Evolutionary conservation across 2,113 vertebrate genomes (phyloP).

Genomic region (Madoqua kirkii): DNA sequence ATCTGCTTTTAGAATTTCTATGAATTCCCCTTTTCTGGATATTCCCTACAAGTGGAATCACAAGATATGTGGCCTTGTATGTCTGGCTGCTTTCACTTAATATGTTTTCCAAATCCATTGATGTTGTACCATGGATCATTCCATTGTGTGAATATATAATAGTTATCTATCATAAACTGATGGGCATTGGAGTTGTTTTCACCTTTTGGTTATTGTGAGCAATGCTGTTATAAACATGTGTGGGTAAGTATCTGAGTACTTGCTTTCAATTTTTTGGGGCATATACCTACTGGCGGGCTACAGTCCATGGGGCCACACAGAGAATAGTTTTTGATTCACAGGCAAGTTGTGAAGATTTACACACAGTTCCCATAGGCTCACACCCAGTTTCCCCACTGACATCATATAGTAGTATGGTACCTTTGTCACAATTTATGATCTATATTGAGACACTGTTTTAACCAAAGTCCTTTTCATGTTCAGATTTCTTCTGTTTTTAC

Average conservation of each 20-base stretch:
- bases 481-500: constrained; percentile 25
- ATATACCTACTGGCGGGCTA: background rate
- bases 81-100: background rate
- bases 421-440: background rate
- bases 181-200: background rate
- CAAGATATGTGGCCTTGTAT: background rate
- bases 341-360: background rate
- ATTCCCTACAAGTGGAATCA: background rate
- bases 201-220: background rate
- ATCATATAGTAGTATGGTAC: background rate
- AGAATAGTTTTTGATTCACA: background rate
- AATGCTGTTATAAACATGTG: background rate
- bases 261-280: background rate
- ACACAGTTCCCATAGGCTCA: background rate
- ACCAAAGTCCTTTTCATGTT: background rate
- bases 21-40: background rate
- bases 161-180: background rate
- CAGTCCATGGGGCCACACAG: background rate
- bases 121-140: background rate
- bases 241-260: background rate
- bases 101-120: background rate
- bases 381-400: background rate
- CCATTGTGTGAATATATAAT: background rate
- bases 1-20: background rate
- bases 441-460: background rate